Percentiles rank a stretch among this genome's conserved stretches.
These are phyloP conservation scores for Automeris io DNA, from an alignment of 2,888 invertebrate genomes.

Conservation along the genomic window DNA sequence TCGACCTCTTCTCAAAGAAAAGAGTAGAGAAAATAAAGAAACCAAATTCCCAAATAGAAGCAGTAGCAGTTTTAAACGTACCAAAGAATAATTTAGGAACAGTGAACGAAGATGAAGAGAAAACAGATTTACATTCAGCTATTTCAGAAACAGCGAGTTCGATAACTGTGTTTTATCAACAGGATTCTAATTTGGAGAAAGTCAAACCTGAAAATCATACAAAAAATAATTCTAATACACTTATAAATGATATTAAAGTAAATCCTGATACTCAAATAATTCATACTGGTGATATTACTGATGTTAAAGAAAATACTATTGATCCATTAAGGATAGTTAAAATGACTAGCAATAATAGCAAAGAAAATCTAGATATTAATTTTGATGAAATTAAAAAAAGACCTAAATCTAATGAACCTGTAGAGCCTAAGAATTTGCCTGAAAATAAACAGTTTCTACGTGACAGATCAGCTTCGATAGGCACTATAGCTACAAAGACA, in stretches of 20 bases:
- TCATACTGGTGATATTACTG: background rate
- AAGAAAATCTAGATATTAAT: constrained; percentile 8
- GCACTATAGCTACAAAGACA: constrained; percentile 70
- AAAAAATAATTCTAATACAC: constrained; percentile 9
- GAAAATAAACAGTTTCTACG: constrained; percentile 67
- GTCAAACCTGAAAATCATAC: constrained; percentile 14
- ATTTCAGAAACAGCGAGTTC: constrained; percentile 47
- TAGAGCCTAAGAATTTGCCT: constrained; percentile 23
- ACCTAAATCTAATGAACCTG: constrained; percentile 5
- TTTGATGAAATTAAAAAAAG: constrained; percentile 3
- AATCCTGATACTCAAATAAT: background rate
- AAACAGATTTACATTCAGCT: constrained; percentile 36
- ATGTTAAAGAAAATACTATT: background rate
- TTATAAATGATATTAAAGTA: background rate
- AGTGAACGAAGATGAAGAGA: constrained; percentile 60
- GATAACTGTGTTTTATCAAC: constrained; percentile 37
- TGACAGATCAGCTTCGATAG: constrained; percentile 79
- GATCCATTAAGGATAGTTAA: constrained; percentile 14
- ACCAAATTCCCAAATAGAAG: constrained; percentile 38
- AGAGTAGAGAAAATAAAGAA: constrained; percentile 50
- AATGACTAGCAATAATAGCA: too few relatives aligned
- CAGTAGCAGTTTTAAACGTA: constrained; percentile 43
- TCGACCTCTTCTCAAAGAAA: constrained; percentile 65
- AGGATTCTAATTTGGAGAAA: constrained; percentile 8
- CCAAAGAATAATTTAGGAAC: constrained; percentile 56